Evolutionary conservation across 1,140 invertebrate genomes (phyloP), one percentile per base, ranked within the genome.

Genomic region (Drosophila kanapiae): DNA sequence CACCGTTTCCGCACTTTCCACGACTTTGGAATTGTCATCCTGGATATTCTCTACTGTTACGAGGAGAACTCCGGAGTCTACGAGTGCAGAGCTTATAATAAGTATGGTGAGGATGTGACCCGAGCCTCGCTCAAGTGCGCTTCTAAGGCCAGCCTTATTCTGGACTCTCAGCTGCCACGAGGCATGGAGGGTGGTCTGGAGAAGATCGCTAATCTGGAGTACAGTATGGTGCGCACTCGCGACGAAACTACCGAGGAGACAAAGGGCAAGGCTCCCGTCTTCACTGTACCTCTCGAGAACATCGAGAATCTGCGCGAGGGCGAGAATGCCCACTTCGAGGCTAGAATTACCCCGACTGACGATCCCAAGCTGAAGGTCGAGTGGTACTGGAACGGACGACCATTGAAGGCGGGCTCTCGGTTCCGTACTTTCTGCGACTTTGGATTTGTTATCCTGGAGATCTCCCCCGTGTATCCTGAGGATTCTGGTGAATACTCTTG

Each of bases 1-100:
- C 98, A 99, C 94, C 96, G 98, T 65, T 99, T 98, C 92, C 95
- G 98, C 80, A 99, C 98, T 49, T 98, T 98, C 96, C 98, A 99
- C 92, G 98, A 99, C 92, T 99, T 99, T 93, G 98, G 97, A 68
- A 98, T 99, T 91, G 98, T 99, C 35, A 98, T 99, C 80, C 94
- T 99, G 65, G 98, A 99, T 86, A 98, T 99, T 69, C 93, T 99
- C 2, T 99, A 99, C 92, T 99, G 98, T 80, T 99, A 99, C 91
- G 97, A 98, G 93, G 98, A 99, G 94, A 99, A 99, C 93, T 98
- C 97, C 51, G 98, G 98, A 35, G 95, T 96, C 18, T 98, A 98
- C 87, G 97, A 98, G 94, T 98, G 97, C 91, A 95, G 97, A 75
- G 98, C 98, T 18, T 96, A 96, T 13, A 99, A 99, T 88, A 97